Conservation (phyloP, 2,113 vertebrate genomes). For the Cyanoramphus novaezelandiae region DNA sequence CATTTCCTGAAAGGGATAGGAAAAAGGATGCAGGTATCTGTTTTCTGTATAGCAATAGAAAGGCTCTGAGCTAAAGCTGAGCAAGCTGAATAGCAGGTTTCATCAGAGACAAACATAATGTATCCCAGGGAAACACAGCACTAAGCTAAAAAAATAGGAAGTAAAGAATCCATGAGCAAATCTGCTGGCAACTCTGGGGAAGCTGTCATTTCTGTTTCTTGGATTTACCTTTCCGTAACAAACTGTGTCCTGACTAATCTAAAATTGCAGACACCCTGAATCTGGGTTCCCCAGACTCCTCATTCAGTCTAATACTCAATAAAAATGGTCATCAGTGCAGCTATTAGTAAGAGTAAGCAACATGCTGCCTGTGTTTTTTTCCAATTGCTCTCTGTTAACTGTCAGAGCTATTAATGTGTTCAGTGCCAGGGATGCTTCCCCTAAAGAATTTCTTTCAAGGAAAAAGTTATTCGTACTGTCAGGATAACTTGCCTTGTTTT, state of each 20-base stretch:
- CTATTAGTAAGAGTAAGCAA: conserved; percentile 23
- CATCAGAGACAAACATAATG: background rate
- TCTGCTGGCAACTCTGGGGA: background rate
- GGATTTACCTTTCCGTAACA: conserved; percentile 5
- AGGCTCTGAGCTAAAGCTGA: background rate
- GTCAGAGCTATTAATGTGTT: conserved; percentile 38
- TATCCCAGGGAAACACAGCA: background rate
- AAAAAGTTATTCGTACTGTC: background rate
- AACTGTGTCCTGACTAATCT: background rate
- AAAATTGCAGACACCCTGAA: conserved; percentile 1
- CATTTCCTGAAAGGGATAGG: background rate
- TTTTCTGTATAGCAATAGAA: background rate
- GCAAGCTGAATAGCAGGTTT: background rate
- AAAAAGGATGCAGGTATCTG: fast-evolving
- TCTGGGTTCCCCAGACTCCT: background rate
- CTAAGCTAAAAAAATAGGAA: background rate
- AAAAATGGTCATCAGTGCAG: conserved; percentile 22
- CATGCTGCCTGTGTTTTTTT: conserved; percentile 13
- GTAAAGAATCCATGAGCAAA: background rate
- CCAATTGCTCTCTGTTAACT: conserved; percentile 31
- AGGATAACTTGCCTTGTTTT: background rate
- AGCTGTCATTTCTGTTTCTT: background rate
- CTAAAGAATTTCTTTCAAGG: conserved; percentile 39
- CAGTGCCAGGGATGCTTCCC: background rate
- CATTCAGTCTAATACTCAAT: background rate